These are phyloP conservation scores for Lynx canadensis DNA, from an alignment of 2,113 vertebrate species.

Conservation along the genomic window DNA sequence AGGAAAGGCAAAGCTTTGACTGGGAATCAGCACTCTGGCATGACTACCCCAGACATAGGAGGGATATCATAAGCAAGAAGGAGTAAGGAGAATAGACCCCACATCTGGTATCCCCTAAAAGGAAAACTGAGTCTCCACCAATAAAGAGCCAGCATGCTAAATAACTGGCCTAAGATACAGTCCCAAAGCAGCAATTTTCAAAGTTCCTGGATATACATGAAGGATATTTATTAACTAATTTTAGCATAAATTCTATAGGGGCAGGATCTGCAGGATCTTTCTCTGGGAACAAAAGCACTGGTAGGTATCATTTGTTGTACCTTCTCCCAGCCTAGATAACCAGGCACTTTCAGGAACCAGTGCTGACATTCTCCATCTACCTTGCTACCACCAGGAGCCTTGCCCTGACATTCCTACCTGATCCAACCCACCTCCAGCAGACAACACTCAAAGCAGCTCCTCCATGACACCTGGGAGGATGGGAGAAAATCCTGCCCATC, in stretches of 20 bases:
- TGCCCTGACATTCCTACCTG: not conserved
- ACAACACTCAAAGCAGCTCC: not conserved
- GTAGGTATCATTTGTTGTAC: not conserved
- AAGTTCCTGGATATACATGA: not conserved
- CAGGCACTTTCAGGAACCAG: not conserved
- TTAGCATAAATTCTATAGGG: not conserved
- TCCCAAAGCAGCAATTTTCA: not conserved
- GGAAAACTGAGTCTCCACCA: not conserved
- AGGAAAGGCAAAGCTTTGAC: not conserved
- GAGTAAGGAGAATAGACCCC: not conserved
- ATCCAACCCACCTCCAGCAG: not conserved
- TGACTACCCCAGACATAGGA: too few relatives aligned
- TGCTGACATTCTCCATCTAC: not conserved
- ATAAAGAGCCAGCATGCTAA: not conserved
- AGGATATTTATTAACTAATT: not conserved
- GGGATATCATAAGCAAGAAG: not conserved
- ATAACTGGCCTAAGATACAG: not conserved
- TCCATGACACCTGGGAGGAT: not conserved
- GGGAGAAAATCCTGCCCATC: not conserved
- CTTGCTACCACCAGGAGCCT: not conserved
- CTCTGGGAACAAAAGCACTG: not conserved
- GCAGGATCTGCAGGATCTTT: not conserved
- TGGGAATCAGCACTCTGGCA: not conserved
- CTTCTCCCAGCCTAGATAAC: not conserved
- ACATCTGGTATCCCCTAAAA: not conserved